These are phyloP conservation scores for Scarus forsteni DNA, from an alignment of 2,797 vertebrate species.

Conservation along the genomic window DNA sequence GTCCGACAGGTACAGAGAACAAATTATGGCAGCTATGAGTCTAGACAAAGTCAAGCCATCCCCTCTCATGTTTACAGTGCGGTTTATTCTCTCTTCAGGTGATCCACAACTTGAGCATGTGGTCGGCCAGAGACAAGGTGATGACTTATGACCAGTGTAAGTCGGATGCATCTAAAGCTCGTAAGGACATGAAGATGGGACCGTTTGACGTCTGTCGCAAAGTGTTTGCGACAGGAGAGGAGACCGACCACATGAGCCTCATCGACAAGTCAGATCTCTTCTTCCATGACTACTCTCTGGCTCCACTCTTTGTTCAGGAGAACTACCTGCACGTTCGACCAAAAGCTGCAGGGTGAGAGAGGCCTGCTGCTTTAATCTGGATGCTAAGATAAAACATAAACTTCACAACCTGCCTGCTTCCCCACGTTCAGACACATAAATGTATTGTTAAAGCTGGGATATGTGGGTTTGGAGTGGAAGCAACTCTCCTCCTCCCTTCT, in stretches of 20 bases:
- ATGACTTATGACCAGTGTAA: constrained; percentile 94
- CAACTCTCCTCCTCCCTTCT: neutral
- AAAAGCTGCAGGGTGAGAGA: constrained; percentile 90
- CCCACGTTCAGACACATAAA: neutral
- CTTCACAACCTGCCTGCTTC: neutral
- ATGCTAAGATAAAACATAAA: neutral
- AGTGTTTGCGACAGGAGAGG: constrained; percentile 92
- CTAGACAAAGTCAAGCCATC: too few species aligned
- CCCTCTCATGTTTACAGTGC: neutral
- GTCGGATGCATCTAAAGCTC: constrained; percentile 88
- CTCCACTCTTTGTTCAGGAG: constrained; percentile 97
- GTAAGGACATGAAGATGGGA: constrained; percentile 93
- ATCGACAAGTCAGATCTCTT: constrained; percentile 97
- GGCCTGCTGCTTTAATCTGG: neutral
- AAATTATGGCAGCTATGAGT: too few species aligned
- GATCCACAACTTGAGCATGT: constrained; percentile 98
- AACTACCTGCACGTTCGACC: constrained; percentile 95
- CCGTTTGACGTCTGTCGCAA: constrained; percentile 96
- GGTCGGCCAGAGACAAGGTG: constrained; percentile 91
- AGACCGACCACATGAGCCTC: constrained; percentile 90
- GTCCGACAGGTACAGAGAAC: constrained; percentile 90
- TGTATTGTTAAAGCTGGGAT: too few species aligned
- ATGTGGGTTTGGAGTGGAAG: too few species aligned
- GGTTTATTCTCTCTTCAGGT: constrained; percentile 80
- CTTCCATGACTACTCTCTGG: constrained; percentile 97